Percentiles rank a stretch among this genome's conserved stretches.
phyloP scores from a whole-genome alignment of 2,113 vertebrate genomes.

The Crotalus horridus region DNA sequence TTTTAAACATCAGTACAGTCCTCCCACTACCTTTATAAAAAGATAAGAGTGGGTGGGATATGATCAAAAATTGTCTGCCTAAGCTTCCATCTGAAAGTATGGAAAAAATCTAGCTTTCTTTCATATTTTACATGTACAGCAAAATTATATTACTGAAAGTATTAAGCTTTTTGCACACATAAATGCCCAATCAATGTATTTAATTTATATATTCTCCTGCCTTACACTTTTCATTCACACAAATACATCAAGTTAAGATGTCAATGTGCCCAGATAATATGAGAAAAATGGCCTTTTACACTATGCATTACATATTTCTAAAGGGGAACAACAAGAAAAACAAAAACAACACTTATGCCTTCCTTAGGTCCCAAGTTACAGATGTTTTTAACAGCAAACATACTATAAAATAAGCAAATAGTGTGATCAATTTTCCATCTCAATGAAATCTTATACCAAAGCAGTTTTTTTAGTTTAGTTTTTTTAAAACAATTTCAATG shows the following conservation, averaged over 20 bases:
- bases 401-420: not conserved
- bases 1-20: slow-evolving; percentile 6
- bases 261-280: not conserved
- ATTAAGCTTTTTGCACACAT: not conserved
- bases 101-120: not conserved
- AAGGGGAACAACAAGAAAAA: not conserved
- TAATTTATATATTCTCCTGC: not conserved
- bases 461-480: not conserved
- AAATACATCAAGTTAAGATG: not conserved
- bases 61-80: not conserved
- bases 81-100: not conserved
- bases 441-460: not conserved
- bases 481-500: not conserved
- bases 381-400: not conserved
- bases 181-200: not conserved
- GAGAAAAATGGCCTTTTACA: not conserved
- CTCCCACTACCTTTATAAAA: slow-evolving; percentile 4
- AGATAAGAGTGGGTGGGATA: not conserved
- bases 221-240: not conserved
- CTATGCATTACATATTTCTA: not conserved
- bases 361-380: not conserved
- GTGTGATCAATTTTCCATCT: not conserved
- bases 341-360: not conserved
- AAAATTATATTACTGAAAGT: not conserved
- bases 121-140: not conserved